Conservation (phyloP, 1,140 invertebrate species). For the Solen grandis region DNA sequence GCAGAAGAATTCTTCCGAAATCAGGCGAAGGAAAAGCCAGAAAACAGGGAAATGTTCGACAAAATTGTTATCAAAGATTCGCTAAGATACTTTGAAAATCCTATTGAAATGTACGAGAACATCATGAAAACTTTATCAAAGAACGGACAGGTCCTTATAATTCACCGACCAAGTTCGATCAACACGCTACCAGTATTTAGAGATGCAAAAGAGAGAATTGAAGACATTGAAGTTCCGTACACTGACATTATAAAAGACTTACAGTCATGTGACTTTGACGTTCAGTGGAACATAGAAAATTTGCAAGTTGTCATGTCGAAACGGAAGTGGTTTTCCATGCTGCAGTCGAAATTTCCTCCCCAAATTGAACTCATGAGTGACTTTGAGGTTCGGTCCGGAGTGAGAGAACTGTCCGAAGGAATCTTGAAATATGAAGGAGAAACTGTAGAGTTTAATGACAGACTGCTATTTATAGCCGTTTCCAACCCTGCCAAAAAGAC, state of each 20-base stretch:
- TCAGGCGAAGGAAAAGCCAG: slow-evolving; percentile 54
- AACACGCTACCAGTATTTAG: slow-evolving; percentile 73
- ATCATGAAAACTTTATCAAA: slow-evolving; percentile 66
- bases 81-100: slow-evolving; percentile 72
- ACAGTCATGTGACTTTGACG: slow-evolving; percentile 71
- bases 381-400: slow-evolving; percentile 71
- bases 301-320: slow-evolving; percentile 76
- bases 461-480: slow-evolving; percentile 76
- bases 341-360: slow-evolving; percentile 76
- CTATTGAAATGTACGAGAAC: slow-evolving; percentile 69
- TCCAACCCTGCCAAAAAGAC: slow-evolving; percentile 60
- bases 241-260: slow-evolving; percentile 74
- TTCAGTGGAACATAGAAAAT: slow-evolving; percentile 78
- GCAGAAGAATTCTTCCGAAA: slow-evolving; percentile 77
- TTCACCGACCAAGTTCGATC: slow-evolving; percentile 71
- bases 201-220: slow-evolving; percentile 70
- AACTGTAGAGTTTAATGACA: slow-evolving; percentile 72
- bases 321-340: slow-evolving; percentile 77
- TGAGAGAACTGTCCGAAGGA: slow-evolving; percentile 78
- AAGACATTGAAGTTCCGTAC: slow-evolving; percentile 74
- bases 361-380: slow-evolving; percentile 75
- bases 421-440: slow-evolving; percentile 78
- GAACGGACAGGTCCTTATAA: slow-evolving; percentile 71
- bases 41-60: slow-evolving; percentile 68
- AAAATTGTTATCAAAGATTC: slow-evolving; percentile 75